Conservation (phyloP, 1,140 invertebrate species). For the Drosophila lini region DNA sequence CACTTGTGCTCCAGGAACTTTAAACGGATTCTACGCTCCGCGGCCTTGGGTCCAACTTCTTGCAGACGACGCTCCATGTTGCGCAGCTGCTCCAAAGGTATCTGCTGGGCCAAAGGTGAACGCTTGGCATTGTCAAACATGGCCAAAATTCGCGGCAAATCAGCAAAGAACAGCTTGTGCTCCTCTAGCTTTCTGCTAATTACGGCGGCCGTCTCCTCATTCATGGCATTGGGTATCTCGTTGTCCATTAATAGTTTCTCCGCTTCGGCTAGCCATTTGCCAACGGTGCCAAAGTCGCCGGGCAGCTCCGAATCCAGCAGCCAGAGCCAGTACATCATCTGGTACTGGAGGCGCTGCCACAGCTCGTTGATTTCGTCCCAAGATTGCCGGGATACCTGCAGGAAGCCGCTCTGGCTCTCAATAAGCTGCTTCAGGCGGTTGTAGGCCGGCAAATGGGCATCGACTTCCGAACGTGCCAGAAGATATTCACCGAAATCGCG, state of each 20-base stretch:
- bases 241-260: conserved; percentile 93
- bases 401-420: conserved; percentile 89
- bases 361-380: conserved; percentile 91
- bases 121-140: conserved; percentile 90
- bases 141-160: conserved; percentile 90
- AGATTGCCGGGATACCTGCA: conserved; percentile 91
- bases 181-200: conserved; percentile 95
- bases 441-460: conserved; percentile 88
- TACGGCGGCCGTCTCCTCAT: conserved; percentile 93
- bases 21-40: conserved; percentile 91
- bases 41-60: conserved; percentile 89
- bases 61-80: conserved; percentile 91
- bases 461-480: conserved; percentile 89
- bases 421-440: conserved; percentile 90
- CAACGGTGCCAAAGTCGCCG: conserved; percentile 92
- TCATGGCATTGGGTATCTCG: conserved; percentile 92
- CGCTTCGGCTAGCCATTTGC: conserved; percentile 95
- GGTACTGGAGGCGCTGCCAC: conserved; percentile 91
- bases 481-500: conserved; percentile 89
- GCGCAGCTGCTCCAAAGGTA: conserved; percentile 91
- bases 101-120: conserved; percentile 87
- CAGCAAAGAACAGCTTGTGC: conserved; percentile 94
- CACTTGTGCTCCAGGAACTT: conserved; percentile 97
- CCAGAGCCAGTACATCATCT: conserved; percentile 94
- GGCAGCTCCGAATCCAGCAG: conserved; percentile 92